Percentiles rank a stretch among this genome's conserved stretches.
Conservation (phyloP, 2,113 vertebrate genomes). For the Theristicus caerulescens region DNA sequence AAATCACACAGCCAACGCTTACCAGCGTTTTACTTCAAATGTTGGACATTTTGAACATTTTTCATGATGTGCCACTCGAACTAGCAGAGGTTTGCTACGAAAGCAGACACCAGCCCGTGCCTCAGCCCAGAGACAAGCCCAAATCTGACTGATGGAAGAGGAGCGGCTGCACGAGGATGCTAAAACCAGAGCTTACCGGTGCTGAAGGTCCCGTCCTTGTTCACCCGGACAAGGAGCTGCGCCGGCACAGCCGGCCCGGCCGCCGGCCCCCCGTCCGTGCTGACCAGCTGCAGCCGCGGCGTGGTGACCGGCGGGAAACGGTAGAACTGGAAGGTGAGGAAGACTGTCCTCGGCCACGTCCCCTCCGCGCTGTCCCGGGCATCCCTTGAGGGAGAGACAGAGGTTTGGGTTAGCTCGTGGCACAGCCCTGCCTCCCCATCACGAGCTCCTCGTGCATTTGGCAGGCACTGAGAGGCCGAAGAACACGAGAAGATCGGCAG, state of each 20-base stretch:
- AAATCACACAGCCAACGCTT: neutral
- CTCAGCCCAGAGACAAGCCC: neutral
- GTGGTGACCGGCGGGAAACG: conserved; percentile 86
- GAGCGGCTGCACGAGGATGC: accelerated
- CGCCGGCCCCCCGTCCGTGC: neutral
- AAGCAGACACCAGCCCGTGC: neutral
- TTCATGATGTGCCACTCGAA: neutral
- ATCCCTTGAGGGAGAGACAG: conserved; percentile 66
- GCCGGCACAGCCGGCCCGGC: neutral
- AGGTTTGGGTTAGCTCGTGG: neutral
- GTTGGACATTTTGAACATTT: neutral
- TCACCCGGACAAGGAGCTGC: conserved; percentile 74
- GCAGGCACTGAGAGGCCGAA: neutral
- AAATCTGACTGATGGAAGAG: neutral
- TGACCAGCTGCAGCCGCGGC: conserved; percentile 80
- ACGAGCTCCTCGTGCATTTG: neutral
- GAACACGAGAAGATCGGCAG: neutral
- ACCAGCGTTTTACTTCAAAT: neutral
- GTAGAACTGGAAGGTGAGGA: conserved; percentile 97
- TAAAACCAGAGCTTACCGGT: conserved; percentile 69
- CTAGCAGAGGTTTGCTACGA: neutral
- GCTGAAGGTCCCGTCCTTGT: conserved; percentile 70
- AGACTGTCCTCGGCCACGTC: conserved; percentile 79
- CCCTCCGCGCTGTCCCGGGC: neutral
- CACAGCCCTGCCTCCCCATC: accelerated